Percentiles rank a stretch among this genome's conserved stretches.
Evolutionary conservation across 2,888 invertebrate species (phyloP).

Genomic region (Spodoptera picta): DNA sequence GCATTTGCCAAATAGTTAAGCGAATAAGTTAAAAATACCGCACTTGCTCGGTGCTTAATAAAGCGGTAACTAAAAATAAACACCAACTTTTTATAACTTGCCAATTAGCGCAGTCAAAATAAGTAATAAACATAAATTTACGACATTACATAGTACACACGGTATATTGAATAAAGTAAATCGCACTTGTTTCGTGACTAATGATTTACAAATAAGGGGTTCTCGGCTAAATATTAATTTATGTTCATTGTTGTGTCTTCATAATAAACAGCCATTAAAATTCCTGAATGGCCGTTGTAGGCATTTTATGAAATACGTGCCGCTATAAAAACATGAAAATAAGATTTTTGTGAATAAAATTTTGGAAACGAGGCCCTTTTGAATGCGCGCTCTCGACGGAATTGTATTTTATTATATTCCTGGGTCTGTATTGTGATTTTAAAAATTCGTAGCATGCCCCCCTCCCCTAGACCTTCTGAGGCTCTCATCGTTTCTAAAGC

Average conservation of each 20-base stretch:
- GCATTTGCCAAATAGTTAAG: no score
- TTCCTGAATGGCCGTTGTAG: constrained; percentile 40
- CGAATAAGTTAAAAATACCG: no score
- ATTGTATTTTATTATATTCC: constrained; percentile 48
- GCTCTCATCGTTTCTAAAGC: constrained; percentile 1
- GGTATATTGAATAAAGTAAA: constrained; percentile 9
- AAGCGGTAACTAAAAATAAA: no score
- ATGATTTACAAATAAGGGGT: constrained; percentile 44
- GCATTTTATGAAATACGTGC: constrained; percentile 51
- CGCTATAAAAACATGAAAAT: constrained; percentile 46
- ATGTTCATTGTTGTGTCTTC: constrained; percentile 51
- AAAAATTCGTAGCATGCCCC: constrained; percentile 53
- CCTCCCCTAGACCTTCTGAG: constrained; percentile 9
- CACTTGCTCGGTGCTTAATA: no score
- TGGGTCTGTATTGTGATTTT: constrained; percentile 57
- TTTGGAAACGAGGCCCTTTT: constrained; percentile 51
- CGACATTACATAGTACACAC: no score
- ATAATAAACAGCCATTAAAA: constrained; percentile 56
- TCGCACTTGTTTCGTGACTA: constrained; percentile 27
- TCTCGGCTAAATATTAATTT: constrained; percentile 41
- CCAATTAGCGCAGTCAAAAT: no score
- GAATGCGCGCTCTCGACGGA: constrained; percentile 36
- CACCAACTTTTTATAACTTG: no score
- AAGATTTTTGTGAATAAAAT: constrained; percentile 50
- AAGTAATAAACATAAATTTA: no score